Conservation (phyloP, 1,140 invertebrate genomes). For the Penaeus vannamei region DNA sequence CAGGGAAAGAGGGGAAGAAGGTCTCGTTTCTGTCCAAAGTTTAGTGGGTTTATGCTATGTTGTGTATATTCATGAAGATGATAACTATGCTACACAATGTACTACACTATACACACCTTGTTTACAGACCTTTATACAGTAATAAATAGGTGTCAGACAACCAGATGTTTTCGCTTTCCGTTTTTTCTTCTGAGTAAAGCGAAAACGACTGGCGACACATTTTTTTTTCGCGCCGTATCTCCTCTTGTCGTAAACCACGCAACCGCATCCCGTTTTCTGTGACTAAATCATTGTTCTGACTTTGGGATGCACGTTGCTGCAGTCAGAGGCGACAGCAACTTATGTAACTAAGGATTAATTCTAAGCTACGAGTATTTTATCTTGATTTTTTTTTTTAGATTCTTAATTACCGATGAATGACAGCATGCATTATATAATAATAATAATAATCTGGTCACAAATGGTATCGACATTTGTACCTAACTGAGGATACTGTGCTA, state of each 20-base stretch:
- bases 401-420: constrained; percentile 53
- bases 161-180: constrained; percentile 1
- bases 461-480: constrained; percentile 33
- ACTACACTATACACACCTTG: constrained; percentile 64
- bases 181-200: neutral
- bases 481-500: constrained; percentile 34
- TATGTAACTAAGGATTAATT: constrained; percentile 59
- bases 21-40: too few species aligned
- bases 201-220: constrained; percentile 17
- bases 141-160: constrained; percentile 60
- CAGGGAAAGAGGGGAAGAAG: too few species aligned
- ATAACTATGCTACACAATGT: constrained; percentile 59
- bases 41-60: neutral
- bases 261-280: constrained; percentile 42
- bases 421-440: constrained; percentile 44
- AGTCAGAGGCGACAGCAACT: constrained; percentile 56
- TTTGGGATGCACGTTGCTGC: constrained; percentile 38
- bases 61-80: constrained; percentile 50
- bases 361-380: constrained; percentile 50
- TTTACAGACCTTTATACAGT: constrained; percentile 64
- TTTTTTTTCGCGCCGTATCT: neutral
- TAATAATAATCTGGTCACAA: neutral
- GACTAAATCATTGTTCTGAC: constrained; percentile 42
- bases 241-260: constrained; percentile 21
- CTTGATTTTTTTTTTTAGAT: constrained; percentile 16